Percentiles rank a stretch among this genome's conserved stretches.
Conservation (phyloP, 2,888 invertebrate species). For the Nomada fucata region DNA sequence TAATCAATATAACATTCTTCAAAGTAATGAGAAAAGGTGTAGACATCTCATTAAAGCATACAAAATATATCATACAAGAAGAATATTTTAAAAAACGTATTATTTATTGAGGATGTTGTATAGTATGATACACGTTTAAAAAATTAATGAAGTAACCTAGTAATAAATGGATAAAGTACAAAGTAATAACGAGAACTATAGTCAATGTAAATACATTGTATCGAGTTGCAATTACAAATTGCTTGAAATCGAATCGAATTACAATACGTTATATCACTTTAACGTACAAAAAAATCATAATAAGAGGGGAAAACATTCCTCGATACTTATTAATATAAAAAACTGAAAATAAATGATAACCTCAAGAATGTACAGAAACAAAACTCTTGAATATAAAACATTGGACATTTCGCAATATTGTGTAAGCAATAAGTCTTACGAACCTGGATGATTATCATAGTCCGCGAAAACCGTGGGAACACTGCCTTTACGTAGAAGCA, state of each 20-base stretch:
- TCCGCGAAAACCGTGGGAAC: constrained; percentile 89
- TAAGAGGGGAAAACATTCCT: too few relatives aligned
- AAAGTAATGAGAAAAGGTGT: background rate
- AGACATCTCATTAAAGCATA: background rate
- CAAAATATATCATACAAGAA: background rate
- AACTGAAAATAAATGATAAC: constrained; percentile 11
- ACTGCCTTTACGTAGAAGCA: constrained; percentile 89
- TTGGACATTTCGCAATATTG: constrained; percentile 6
- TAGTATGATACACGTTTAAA: too few relatives aligned
- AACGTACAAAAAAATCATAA: background rate
- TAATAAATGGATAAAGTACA: too few relatives aligned
- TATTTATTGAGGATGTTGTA: too few relatives aligned
- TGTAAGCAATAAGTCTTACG: constrained; percentile 12
- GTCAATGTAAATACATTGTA: too few relatives aligned
- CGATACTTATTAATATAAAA: too few relatives aligned
- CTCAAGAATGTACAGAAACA: constrained; percentile 37
- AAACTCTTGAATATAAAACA: constrained; percentile 27
- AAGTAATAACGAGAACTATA: too few relatives aligned
- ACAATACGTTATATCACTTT: background rate
- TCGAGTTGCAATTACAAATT: too few relatives aligned
- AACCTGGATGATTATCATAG: constrained; percentile 80
- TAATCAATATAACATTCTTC: background rate
- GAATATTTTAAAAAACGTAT: background rate
- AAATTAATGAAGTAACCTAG: too few relatives aligned
- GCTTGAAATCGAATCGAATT: too few relatives aligned